Conservation (phyloP, 2,888 invertebrate species). For the Nomada goodeniana region DNA sequence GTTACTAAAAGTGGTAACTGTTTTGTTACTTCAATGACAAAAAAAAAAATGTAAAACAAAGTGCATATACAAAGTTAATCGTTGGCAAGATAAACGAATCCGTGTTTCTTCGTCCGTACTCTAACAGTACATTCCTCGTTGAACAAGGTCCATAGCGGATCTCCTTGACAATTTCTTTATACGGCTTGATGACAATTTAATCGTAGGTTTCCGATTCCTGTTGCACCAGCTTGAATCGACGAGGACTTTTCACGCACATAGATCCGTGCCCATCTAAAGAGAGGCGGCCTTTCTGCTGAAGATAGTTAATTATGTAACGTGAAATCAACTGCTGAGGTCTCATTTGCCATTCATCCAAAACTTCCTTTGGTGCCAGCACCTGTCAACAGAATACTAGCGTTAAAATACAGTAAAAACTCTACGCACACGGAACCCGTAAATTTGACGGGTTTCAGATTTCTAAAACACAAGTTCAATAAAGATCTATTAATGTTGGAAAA, state of each 20-base stretch:
- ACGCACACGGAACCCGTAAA: no score
- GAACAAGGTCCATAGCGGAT: not conserved
- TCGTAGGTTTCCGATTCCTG: slow-evolving; percentile 96
- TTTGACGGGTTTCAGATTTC: no score
- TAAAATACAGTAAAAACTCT: not conserved
- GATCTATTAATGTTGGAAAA: no score
- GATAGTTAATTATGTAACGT: slow-evolving; percentile 92
- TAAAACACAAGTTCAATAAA: no score
- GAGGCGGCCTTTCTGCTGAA: slow-evolving; percentile 91
- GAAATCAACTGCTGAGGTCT: slow-evolving; percentile 94
- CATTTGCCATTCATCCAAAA: slow-evolving; percentile 95
- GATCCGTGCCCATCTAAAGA: slow-evolving; percentile 91
- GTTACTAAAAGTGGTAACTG: not conserved
- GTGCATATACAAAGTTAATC: not conserved
- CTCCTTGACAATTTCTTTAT: not conserved
- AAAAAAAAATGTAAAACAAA: slow-evolving; percentile 21
- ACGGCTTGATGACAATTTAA: slow-evolving; percentile 83
- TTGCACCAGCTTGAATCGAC: slow-evolving; percentile 94
- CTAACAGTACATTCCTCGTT: not conserved
- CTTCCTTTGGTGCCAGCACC: slow-evolving; percentile 94
- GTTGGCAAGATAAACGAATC: not conserved
- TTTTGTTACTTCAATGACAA: slow-evolving; percentile 1
- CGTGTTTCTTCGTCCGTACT: not conserved
- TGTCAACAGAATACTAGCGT: slow-evolving; percentile 15
- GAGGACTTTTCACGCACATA: slow-evolving; percentile 92